Percentiles rank a stretch among this genome's conserved stretches.
Conservation (phyloP, 2,797 vertebrate species). For the Buceros bicornis region DNA sequence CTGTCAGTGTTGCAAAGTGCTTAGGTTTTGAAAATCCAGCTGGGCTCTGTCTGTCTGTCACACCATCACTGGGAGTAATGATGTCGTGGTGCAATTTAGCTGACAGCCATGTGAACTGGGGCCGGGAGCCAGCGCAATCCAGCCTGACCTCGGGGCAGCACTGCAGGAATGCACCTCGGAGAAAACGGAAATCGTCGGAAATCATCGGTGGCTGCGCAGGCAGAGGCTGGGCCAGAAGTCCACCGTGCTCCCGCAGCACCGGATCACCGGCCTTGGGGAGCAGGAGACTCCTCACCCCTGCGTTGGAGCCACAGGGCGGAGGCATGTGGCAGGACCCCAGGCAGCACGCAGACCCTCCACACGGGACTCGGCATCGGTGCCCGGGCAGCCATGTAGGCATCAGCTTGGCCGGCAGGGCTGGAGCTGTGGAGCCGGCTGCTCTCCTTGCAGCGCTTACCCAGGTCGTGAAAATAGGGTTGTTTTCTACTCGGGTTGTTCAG, state of each 20-base stretch:
- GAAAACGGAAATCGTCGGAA: rapidly evolving
- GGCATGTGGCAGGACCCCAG: neutral
- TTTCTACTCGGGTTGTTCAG: neutral
- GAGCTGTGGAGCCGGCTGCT: rapidly evolving
- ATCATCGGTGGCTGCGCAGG: rapidly evolving
- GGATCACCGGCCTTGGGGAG: neutral
- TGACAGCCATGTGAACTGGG: neutral
- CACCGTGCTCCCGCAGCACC: rapidly evolving
- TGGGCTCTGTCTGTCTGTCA: conserved; percentile 47
- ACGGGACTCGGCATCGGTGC: rapidly evolving
- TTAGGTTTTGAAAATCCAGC: conserved; percentile 52
- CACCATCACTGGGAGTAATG: neutral
- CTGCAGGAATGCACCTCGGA: neutral
- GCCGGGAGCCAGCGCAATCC: neutral
- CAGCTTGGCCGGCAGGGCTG: neutral
- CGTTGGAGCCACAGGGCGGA: rapidly evolving
- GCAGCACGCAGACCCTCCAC: rapidly evolving
- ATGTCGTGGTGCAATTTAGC: neutral
- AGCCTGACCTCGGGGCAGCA: neutral
- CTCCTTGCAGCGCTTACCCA: neutral
- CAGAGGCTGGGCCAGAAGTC: neutral
- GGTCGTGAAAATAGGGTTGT: neutral
- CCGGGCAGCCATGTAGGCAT: rapidly evolving
- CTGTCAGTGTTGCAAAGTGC: conserved; percentile 44
- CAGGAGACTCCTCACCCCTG: neutral